Conservation (phyloP, 1,140 invertebrate genomes). For the Bombus confusus region DNA sequence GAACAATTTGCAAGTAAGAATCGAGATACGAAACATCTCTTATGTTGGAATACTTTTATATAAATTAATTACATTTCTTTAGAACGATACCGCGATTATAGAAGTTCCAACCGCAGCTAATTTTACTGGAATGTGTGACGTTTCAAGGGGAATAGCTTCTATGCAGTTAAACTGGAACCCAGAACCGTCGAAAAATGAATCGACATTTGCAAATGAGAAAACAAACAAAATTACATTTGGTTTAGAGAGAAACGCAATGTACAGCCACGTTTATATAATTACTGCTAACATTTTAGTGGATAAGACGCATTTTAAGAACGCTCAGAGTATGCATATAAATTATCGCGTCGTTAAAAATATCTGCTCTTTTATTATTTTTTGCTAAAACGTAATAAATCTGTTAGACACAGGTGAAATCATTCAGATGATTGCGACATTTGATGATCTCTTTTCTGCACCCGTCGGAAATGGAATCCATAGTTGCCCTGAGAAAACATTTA, state of each 20-base stretch:
- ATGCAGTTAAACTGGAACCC: accelerated
- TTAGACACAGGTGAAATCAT: not conserved
- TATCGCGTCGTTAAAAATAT: not conserved
- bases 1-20: not conserved
- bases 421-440: not conserved
- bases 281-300: slow-evolving; percentile 13
- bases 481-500: slow-evolving; percentile 38
- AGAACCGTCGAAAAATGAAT: no score
- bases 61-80: no score
- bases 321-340: slow-evolving; percentile 20
- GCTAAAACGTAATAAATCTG: not conserved
- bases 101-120: not conserved
- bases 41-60: no score
- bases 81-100: not conserved
- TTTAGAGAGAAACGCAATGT: accelerated
- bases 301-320: slow-evolving; percentile 34
- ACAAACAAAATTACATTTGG: not conserved
- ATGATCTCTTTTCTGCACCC: slow-evolving; percentile 47
- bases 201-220: not conserved
- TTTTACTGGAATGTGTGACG: not conserved
- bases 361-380: not conserved
- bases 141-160: accelerated
- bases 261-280: slow-evolving; percentile 1
- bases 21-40: not conserved
- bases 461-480: slow-evolving; percentile 35